Percentiles rank a stretch among this genome's conserved stretches.
Conservation (phyloP, 2,797 vertebrate genomes). For the Poecile montanus region DNA sequence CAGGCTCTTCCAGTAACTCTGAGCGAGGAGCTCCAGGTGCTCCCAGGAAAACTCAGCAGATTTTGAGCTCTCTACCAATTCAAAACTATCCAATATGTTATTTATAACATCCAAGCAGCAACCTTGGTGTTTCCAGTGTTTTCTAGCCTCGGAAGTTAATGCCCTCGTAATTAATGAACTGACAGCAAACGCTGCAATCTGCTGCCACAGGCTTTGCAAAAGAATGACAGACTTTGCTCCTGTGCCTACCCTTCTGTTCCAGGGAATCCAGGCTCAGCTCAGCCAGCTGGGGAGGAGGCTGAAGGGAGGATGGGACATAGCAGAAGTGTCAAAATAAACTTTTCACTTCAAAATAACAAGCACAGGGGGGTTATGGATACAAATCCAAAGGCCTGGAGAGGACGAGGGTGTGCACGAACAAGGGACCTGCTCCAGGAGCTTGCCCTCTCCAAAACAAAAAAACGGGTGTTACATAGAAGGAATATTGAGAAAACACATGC, state of each 20-base stretch:
- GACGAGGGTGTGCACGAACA: background rate
- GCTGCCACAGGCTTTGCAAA: background rate
- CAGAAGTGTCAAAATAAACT: background rate
- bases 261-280: constrained; percentile 2
- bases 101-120: background rate
- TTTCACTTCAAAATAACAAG: background rate
- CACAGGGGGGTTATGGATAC: background rate
- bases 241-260: constrained; percentile 1
- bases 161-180: background rate
- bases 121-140: constrained; percentile 6
- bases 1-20: background rate
- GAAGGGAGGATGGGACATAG: background rate
- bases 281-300: background rate
- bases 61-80: background rate
- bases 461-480: background rate
- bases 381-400: background rate
- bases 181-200: constrained; percentile 21
- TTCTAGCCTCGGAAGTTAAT: background rate
- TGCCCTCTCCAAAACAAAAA: background rate
- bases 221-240: constrained; percentile 2
- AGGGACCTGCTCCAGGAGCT: background rate
- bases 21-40: background rate
- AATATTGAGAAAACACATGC: background rate
- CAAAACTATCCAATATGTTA: background rate
- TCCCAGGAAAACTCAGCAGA: background rate